Percentiles rank a stretch among this genome's conserved stretches.
These are phyloP conservation scores for Pantherophis guttatus DNA, from an alignment of 2,113 vertebrate genomes.

Conservation along the genomic window DNA sequence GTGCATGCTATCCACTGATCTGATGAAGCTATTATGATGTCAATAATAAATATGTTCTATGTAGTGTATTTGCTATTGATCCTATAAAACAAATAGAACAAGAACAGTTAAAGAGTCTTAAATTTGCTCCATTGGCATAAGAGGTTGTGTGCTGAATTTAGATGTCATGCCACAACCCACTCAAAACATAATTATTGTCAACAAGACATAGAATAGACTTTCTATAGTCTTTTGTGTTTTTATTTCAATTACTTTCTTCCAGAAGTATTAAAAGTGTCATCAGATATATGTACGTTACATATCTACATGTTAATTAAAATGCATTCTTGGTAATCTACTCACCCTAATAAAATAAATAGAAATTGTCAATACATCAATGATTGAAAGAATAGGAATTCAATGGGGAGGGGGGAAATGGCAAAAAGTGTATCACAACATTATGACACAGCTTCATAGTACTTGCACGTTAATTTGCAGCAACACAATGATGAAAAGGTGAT, in stretches of 20 bases:
- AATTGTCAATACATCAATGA: neutral
- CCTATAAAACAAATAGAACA: slow-evolving; percentile 45
- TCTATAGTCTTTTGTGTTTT: slow-evolving; percentile 29
- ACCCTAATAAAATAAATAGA: slow-evolving; percentile 10
- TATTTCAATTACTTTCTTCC: slow-evolving; percentile 33
- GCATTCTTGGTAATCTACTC: neutral
- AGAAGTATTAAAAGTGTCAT: slow-evolving; percentile 17
- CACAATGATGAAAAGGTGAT: too few species aligned
- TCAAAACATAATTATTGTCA: slow-evolving; percentile 61
- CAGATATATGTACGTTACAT: too few species aligned
- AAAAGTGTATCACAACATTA: neutral
- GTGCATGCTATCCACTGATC: slow-evolving; percentile 29
- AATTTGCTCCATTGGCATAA: slow-evolving; percentile 46
- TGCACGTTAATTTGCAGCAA: neutral
- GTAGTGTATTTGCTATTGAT: slow-evolving; percentile 48
- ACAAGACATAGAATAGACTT: slow-evolving; percentile 34
- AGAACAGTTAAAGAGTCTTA: slow-evolving; percentile 49
- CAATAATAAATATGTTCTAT: slow-evolving; percentile 39
- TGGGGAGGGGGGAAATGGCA: neutral
- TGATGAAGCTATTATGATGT: slow-evolving; percentile 12
- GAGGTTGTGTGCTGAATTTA: slow-evolving; percentile 36
- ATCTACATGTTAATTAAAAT: slow-evolving; percentile 1
- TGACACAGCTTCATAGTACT: neutral
- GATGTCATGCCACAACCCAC: slow-evolving; percentile 57
- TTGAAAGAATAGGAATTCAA: neutral